phyloP scores from a whole-genome alignment of 2,888 invertebrate genomes.

The Lasioglossum malachurum region DNA sequence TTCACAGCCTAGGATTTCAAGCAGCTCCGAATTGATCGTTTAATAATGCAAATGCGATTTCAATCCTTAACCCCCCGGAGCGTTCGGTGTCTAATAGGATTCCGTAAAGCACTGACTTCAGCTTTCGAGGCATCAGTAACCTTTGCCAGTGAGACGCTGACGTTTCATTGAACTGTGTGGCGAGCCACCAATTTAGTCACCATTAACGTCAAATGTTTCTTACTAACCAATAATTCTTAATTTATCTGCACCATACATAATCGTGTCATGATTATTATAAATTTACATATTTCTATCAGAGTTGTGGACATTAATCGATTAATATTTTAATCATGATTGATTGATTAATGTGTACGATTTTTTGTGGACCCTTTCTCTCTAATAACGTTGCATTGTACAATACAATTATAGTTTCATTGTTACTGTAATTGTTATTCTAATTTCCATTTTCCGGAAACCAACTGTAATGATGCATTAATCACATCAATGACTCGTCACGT shows the following conservation, averaged over 20 bases:
- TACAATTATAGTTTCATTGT: too few species aligned
- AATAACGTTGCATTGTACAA: background rate
- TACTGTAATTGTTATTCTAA: background rate
- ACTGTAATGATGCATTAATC: background rate
- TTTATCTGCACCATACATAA: background rate
- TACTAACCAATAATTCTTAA: background rate
- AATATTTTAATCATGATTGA: too few species aligned
- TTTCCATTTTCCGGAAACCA: background rate
- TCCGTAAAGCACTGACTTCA: slow-evolving; percentile 13
- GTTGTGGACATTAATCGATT: too few species aligned
- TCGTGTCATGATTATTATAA: background rate
- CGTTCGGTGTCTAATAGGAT: slow-evolving; percentile 30
- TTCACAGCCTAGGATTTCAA: slow-evolving; percentile 23
- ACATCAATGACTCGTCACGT: background rate
- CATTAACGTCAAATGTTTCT: background rate
- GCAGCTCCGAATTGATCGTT: slow-evolving; percentile 51
- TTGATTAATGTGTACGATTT: too few species aligned
- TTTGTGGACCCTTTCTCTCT: background rate
- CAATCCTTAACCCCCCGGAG: slow-evolving; percentile 19
- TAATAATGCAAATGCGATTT: slow-evolving; percentile 58
- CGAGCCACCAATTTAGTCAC: background rate
- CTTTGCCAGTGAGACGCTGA: slow-evolving; percentile 4
- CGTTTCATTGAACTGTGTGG: background rate
- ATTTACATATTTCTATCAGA: background rate
- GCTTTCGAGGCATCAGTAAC: background rate